Conservation (phyloP, 2,888 invertebrate species). For the Notodonta ziczac region DNA sequence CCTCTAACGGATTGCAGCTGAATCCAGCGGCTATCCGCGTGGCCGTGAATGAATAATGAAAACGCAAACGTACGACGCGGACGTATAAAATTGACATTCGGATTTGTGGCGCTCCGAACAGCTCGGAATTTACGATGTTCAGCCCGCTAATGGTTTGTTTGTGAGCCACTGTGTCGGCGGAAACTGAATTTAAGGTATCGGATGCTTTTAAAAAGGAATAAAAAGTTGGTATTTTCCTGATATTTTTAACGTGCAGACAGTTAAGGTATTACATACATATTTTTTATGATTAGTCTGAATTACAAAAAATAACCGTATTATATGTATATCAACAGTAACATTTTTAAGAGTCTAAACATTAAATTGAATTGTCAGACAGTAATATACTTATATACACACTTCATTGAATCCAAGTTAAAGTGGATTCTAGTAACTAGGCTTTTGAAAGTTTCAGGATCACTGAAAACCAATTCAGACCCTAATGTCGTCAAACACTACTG, state of each 20-base stretch:
- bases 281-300: no score
- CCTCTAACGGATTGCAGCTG: not conserved
- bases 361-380: not conserved
- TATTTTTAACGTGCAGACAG: no score
- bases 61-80: not conserved
- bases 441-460: conserved; percentile 3
- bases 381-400: not conserved
- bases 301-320: no score
- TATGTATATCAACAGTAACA: no score
- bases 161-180: not conserved
- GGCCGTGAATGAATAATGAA: conserved; percentile 3
- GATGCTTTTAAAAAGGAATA: not conserved
- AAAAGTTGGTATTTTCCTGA: no score
- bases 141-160: conserved; percentile 2
- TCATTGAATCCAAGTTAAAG: not conserved
- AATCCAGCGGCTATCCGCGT: not conserved
- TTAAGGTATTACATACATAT: no score
- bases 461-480: conserved; percentile 1
- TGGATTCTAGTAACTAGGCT: not conserved
- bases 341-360: not conserved
- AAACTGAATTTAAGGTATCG: not conserved
- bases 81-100: conserved; percentile 6
- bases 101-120: conserved; percentile 4
- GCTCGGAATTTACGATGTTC: not conserved
- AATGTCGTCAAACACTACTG: not conserved